phyloP scores from a whole-genome alignment of 1,140 invertebrate species.

The Mycetomoellerius zeteki region DNA sequence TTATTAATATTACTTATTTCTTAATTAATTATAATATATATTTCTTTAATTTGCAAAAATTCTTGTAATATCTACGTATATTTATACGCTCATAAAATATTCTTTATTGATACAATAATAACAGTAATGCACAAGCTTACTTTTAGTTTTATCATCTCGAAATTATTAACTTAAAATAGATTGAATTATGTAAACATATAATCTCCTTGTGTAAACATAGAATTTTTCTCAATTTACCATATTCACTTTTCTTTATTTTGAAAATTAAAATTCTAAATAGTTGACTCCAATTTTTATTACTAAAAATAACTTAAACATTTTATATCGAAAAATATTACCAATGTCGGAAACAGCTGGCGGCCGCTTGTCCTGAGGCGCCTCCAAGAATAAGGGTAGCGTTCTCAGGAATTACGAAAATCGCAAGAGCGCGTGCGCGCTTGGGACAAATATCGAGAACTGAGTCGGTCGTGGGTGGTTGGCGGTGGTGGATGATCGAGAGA shows the following conservation, averaged over 20 bases:
- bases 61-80: neutral
- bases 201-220: neutral
- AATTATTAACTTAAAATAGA: neutral
- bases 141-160: neutral
- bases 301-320: slow-evolving; percentile 22
- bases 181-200: neutral
- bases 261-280: neutral
- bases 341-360: slow-evolving; percentile 45
- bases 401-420: slow-evolving; percentile 39
- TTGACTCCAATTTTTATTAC: neutral
- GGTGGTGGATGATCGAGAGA: slow-evolving; percentile 23
- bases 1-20: neutral
- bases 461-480: slow-evolving; percentile 47
- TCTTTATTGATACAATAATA: neutral
- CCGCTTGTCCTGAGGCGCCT: slow-evolving; percentile 69
- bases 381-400: slow-evolving; percentile 47
- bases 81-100: neutral
- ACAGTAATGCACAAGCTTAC: neutral
- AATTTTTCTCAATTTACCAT: neutral
- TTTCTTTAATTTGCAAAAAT: neutral
- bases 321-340: neutral
- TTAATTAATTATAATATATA: neutral
- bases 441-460: slow-evolving; percentile 53
- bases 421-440: slow-evolving; percentile 57
- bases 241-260: neutral